These are phyloP conservation scores for Morone saxatilis DNA, from an alignment of 2,113 vertebrate genomes.

Conservation along the genomic window DNA sequence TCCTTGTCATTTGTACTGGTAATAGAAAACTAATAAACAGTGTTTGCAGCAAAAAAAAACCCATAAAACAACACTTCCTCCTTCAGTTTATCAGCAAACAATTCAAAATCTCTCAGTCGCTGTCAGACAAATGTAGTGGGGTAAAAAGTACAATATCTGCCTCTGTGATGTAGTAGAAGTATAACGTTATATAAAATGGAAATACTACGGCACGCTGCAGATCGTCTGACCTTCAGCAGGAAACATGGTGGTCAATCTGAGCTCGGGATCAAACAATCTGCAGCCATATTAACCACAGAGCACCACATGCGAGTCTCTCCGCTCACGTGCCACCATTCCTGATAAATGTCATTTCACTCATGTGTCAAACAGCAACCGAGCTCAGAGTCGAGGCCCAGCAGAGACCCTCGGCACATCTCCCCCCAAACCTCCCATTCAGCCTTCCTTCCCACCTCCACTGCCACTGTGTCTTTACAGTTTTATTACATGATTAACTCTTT, in stretches of 20 bases:
- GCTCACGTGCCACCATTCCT: not conserved
- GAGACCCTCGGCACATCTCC: not conserved
- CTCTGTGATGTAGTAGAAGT: not conserved
- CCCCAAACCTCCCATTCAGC: not conserved
- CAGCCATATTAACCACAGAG: not conserved
- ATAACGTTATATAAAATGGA: not conserved
- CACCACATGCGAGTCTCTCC: not conserved
- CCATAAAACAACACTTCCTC: too few species aligned
- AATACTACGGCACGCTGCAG: not conserved
- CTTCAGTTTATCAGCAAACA: too few species aligned
- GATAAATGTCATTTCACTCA: slow-evolving; percentile 40
- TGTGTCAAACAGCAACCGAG: slow-evolving; percentile 18
- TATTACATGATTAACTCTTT: not conserved
- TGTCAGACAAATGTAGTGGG: not conserved
- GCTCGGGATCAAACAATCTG: not conserved
- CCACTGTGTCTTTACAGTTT: not conserved
- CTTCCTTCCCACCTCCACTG: not conserved
- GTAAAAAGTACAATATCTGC: not conserved
- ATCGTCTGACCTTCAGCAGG: not conserved
- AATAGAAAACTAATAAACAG: too few species aligned
- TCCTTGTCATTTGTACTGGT: too few species aligned
- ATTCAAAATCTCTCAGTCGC: too few species aligned
- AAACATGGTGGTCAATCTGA: not conserved
- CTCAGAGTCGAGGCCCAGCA: not conserved
- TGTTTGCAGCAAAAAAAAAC: too few species aligned